Evolutionary conservation across 2,888 invertebrate species (phyloP).

Genomic region (Brachycybe producta): DNA sequence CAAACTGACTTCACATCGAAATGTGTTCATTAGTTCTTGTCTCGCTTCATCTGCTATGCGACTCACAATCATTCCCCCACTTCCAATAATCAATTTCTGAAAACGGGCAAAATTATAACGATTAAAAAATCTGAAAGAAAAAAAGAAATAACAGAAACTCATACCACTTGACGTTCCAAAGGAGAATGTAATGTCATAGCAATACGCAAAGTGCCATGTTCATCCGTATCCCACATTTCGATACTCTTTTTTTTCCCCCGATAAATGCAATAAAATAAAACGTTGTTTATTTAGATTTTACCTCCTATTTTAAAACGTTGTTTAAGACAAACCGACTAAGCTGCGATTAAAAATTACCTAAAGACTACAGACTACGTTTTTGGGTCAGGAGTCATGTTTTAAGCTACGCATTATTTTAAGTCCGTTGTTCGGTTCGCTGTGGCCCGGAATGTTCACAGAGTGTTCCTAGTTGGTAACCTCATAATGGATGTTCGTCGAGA

Average conservation of each 20-base stretch:
- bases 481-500: no score
- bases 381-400: no score
- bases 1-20: conserved; percentile 46
- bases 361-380: no score
- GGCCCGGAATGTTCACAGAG: no score
- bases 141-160: not conserved
- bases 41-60: conserved; percentile 53
- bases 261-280: not conserved
- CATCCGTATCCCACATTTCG: conserved; percentile 42
- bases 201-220: conserved; percentile 27
- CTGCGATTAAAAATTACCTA: no score
- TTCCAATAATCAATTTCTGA: conserved; percentile 52
- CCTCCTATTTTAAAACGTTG: no score
- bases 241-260: conserved; percentile 33
- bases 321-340: no score
- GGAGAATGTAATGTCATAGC: conserved; percentile 26
- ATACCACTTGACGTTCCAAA: conserved; percentile 22
- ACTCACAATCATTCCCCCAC: conserved; percentile 51
- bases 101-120: conserved; percentile 29
- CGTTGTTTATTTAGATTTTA: no score
- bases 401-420: no score
- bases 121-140: not conserved
- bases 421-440: no score
- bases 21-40: conserved; percentile 49
- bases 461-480: no score